Percentiles rank a stretch among this genome's conserved stretches.
These are phyloP conservation scores for Hyperoodon ampullatus DNA, from an alignment of 2,113 vertebrate species.

Conservation along the genomic window DNA sequence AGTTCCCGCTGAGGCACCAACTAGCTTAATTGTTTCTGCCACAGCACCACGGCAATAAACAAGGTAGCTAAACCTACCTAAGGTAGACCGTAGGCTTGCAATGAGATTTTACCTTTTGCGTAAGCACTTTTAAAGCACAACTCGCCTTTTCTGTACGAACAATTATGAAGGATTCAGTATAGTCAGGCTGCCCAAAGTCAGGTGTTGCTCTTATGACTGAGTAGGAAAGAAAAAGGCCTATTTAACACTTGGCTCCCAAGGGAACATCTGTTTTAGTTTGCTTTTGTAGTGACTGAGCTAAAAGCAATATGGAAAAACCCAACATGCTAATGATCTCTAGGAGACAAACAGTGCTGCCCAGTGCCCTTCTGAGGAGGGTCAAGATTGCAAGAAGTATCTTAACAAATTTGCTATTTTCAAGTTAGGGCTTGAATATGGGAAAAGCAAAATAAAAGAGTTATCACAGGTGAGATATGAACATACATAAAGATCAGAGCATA, in stretches of 20 bases:
- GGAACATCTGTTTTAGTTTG: background rate
- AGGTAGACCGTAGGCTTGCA: background rate
- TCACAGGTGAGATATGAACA: background rate
- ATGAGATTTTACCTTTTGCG: background rate
- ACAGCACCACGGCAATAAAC: background rate
- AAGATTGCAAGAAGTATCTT: background rate
- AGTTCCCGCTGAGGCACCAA: background rate
- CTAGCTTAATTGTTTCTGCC: background rate
- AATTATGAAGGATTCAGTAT: background rate
- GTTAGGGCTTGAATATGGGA: background rate
- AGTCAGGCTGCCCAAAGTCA: background rate
- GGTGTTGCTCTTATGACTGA: background rate
- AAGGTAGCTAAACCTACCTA: background rate
- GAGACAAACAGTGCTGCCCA: background rate
- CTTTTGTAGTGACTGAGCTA: background rate
- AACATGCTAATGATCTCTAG: background rate
- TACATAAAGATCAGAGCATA: background rate
- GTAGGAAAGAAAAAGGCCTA: background rate
- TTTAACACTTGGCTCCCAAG: background rate
- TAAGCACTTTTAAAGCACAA: background rate
- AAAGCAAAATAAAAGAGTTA: background rate
- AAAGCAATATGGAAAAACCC: background rate
- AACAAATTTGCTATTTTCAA: background rate
- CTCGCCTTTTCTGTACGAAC: background rate
- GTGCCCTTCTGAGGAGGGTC: background rate